phyloP scores from a whole-genome alignment of 2,113 vertebrate species.

The Xenopus laevis region DNA sequence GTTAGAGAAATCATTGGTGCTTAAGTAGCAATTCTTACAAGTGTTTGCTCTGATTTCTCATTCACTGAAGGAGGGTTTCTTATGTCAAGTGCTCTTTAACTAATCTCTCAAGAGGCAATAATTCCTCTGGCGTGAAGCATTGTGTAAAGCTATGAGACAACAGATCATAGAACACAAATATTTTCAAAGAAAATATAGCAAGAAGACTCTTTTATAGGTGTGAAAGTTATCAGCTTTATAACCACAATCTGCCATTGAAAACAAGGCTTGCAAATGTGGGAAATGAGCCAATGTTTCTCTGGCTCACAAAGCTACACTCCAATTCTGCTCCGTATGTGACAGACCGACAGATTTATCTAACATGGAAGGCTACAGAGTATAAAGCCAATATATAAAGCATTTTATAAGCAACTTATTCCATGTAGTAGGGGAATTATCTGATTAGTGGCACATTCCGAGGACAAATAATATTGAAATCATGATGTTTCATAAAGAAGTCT shows the following conservation, averaged over 20 bases:
- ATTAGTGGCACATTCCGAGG: too few species aligned
- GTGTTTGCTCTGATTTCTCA: constrained; percentile 33
- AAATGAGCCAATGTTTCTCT: neutral
- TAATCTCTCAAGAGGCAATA: constrained; percentile 23
- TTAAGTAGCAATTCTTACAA: constrained; percentile 31
- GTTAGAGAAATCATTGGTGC: constrained; percentile 14
- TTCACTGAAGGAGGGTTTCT: constrained; percentile 33
- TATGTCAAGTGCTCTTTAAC: constrained; percentile 35
- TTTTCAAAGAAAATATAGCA: neutral
- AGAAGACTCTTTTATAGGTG: neutral
- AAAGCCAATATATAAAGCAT: too few species aligned
- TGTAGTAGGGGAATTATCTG: too few species aligned
- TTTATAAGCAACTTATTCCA: too few species aligned
- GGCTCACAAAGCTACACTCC: too few species aligned
- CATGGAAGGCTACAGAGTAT: too few species aligned
- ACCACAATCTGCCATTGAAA: neutral
- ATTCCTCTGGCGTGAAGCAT: constrained; percentile 21
- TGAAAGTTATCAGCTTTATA: neutral
- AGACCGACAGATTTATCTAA: too few species aligned
- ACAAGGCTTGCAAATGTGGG: neutral
- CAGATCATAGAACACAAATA: neutral
- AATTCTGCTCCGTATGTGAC: too few species aligned
- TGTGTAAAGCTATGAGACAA: neutral
- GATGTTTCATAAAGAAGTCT: too few species aligned
- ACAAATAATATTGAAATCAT: too few species aligned